phyloP scores from a whole-genome alignment of 2,888 invertebrate genomes.

The Drosophila vallismaia region DNA sequence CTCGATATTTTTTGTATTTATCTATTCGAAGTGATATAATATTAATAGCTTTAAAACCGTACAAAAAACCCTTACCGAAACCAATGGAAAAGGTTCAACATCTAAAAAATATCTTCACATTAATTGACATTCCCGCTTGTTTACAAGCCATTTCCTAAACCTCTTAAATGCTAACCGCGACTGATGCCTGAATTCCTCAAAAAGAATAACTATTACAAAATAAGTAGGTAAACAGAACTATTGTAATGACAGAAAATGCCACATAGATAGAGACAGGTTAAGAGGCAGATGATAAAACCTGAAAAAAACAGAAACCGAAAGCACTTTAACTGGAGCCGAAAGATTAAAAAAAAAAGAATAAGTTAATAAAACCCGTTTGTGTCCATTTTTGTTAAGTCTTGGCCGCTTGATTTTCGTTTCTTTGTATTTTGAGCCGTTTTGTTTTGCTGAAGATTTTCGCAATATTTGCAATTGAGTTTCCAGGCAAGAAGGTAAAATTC shows the following conservation, averaged over 20 bases:
- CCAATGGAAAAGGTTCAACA: neutral
- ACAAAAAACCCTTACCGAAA: neutral
- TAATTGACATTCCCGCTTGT: constrained; percentile 2
- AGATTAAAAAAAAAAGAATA: constrained; percentile 18
- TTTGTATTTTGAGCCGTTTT: constrained; percentile 53
- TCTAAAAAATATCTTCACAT: neutral
- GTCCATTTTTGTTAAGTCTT: constrained; percentile 27
- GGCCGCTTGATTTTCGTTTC: constrained; percentile 29
- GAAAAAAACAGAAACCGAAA: constrained; percentile 31
- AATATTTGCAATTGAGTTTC: constrained; percentile 67
- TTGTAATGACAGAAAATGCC: constrained; percentile 46
- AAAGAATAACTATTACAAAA: constrained; percentile 31
- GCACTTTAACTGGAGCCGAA: constrained; percentile 29
- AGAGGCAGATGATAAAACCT: constrained; percentile 26
- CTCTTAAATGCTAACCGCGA: constrained; percentile 36
- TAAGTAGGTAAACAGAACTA: constrained; percentile 46
- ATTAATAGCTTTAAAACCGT: neutral
- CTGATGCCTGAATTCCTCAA: constrained; percentile 41
- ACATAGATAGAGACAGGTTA: constrained; percentile 14
- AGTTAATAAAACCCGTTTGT: constrained; percentile 55
- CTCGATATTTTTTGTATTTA: no score
- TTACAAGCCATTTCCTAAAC: constrained; percentile 44
- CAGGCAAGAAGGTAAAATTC: constrained; percentile 56
- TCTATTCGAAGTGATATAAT: neutral
- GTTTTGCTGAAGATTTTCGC: constrained; percentile 68